A percentile compares a stretch with the other conserved stretches of the same genome.
These are phyloP conservation scores for Leptobrachium leishanense DNA, from an alignment of 2,113 vertebrate genomes.

Conservation along the genomic window DNA sequence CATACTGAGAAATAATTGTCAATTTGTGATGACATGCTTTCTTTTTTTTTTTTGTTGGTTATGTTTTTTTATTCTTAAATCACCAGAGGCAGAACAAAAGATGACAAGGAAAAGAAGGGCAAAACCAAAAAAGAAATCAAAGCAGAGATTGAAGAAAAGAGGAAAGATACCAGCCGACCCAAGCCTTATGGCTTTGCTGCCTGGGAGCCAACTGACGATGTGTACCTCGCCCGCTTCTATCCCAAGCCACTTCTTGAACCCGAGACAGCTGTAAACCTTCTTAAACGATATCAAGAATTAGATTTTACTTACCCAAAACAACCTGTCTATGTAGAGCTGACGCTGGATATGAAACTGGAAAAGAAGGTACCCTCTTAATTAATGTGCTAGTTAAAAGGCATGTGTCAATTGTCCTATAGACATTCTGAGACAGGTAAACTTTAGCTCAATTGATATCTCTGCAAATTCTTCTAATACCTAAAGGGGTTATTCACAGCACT, in stretches of 20 bases:
- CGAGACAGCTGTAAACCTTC: conserved; percentile 71
- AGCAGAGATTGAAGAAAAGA: conserved; percentile 54
- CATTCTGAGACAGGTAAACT: too few relatives aligned
- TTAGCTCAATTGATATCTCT: too few relatives aligned
- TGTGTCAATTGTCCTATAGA: too few relatives aligned
- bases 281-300: conserved; percentile 81
- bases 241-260: conserved; percentile 60
- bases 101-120: conserved; percentile 45
- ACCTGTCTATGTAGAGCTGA: conserved; percentile 74
- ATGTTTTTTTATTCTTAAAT: not conserved
- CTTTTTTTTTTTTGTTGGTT: not conserved
- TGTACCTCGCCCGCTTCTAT: conserved; percentile 77
- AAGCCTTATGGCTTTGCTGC: conserved; percentile 68
- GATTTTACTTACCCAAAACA: conserved; percentile 80
- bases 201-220: conserved; percentile 77
- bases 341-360: conserved; percentile 80
- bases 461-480: too few relatives aligned
- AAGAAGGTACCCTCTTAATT: conserved; percentile 79
- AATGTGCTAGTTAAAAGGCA: too few relatives aligned
- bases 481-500: too few relatives aligned
- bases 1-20: too few relatives aligned
- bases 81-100: conserved; percentile 52
- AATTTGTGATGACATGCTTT: too few relatives aligned
- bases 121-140: conserved; percentile 48
- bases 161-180: conserved; percentile 58